Percentiles rank a stretch among this genome's conserved stretches.
These are phyloP conservation scores for Caenorhabditis panamensis DNA, from an alignment of 2,888 invertebrate genomes.

Conservation along the genomic window DNA sequence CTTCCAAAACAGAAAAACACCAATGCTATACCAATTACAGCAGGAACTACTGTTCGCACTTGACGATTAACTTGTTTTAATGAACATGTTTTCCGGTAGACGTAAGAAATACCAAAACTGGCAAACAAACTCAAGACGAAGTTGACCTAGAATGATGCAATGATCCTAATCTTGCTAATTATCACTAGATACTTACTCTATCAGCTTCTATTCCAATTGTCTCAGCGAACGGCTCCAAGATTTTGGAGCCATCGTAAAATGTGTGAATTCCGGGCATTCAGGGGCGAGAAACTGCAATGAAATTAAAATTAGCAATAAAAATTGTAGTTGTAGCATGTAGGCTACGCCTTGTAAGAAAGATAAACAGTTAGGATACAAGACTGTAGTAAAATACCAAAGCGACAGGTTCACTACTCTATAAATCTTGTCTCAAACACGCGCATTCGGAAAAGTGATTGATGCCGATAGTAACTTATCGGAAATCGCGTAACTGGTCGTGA, in stretches of 20 bases:
- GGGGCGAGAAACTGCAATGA: not conserved
- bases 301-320: not conserved
- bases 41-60: slow-evolving; percentile 67
- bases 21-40: slow-evolving; percentile 72
- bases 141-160: slow-evolving; percentile 72
- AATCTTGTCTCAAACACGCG: not conserved
- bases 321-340: not conserved
- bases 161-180: not conserved
- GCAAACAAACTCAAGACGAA: slow-evolving; percentile 73
- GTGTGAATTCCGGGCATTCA: slow-evolving; percentile 79
- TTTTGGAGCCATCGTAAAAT: slow-evolving; percentile 76
- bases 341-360: not conserved
- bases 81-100: slow-evolving; percentile 65
- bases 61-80: slow-evolving; percentile 64
- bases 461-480: slow-evolving; percentile 42
- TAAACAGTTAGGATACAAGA: too few species aligned
- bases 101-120: slow-evolving; percentile 68
- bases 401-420: not conserved
- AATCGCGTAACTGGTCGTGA: slow-evolving; percentile 7
- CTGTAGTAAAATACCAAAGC: not conserved
- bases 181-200: slow-evolving; percentile 63
- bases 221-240: slow-evolving; percentile 75
- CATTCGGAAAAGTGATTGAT: slow-evolving; percentile 33
- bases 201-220: slow-evolving; percentile 74
- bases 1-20: slow-evolving; percentile 79